Evolutionary conservation across 2,797 vertebrate species (phyloP).

Genomic region (Aulostomus chinensis): DNA sequence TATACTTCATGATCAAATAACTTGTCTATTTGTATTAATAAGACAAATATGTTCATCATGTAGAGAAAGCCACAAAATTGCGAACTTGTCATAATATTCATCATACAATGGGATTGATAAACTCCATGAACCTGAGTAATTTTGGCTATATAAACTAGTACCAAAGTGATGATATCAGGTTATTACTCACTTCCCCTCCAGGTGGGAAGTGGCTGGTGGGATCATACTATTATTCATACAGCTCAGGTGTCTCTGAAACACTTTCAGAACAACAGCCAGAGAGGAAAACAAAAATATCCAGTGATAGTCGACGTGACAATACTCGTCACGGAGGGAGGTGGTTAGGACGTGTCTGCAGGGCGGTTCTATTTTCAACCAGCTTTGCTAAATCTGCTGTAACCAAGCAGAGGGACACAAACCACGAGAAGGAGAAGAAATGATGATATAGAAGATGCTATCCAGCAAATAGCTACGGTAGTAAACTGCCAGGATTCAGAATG

Average conservation of each 20-base stretch:
- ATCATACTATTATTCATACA: constrained; percentile 23
- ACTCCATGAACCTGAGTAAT: neutral
- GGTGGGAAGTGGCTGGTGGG: constrained; percentile 7
- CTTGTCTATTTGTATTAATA: neutral
- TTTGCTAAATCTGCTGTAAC: constrained; percentile 12
- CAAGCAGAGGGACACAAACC: constrained; percentile 12
- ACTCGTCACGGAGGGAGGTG: constrained; percentile 26
- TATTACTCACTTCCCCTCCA: constrained; percentile 17
- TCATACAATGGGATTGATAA: neutral
- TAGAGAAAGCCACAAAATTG: too few species aligned
- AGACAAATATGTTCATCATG: neutral
- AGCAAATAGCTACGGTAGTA: too few species aligned
- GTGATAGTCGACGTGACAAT: constrained; percentile 23
- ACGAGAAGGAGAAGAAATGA: neutral
- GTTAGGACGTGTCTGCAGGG: constrained; percentile 30
- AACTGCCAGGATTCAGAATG: too few species aligned
- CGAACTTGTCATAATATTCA: too few species aligned
- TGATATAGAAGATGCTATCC: neutral
- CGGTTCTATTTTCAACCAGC: constrained; percentile 51
- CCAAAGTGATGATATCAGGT: neutral
- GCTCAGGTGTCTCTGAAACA: constrained; percentile 14
- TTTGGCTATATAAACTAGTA: constrained; percentile 5
- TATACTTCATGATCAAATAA: too few species aligned
- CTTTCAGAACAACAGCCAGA: constrained; percentile 24
- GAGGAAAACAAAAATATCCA: constrained; percentile 42